Evolutionary conservation across 1,140 invertebrate genomes (phyloP), one percentile per base, ranked within the genome.

Genomic region (Drosophila virilis): DNA sequence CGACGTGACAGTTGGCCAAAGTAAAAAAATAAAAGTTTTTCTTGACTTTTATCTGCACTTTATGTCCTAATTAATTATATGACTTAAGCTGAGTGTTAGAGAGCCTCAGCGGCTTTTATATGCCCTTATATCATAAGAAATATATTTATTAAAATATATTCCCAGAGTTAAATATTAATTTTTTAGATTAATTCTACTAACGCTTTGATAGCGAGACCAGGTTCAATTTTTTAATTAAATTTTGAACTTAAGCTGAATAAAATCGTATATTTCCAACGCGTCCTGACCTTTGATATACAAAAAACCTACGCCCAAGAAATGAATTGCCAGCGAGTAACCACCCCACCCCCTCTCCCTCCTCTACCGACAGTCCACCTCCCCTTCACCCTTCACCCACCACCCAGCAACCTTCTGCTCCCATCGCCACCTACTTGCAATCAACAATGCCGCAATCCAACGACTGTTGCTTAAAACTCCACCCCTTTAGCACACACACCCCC

Each of bases 361-460:
- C 60, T 6, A 12, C 13, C 6, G 5, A 2, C 9, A 8, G 5
- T 10, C 22, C 48, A 9, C 8, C 15, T 17, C 1, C 33, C 33
- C 2, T 40, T 17, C 17, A 17, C 67, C 32, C 40, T 28, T 10
- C 7, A 28, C 28, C 4, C 17, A 42, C 3, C 22, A 22, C 22
- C 22, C 22, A 5, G 0, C 22, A 28, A 28, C 35, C 17, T 42
- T 12, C 9, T 22, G 12, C 37, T 12, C 17, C 13, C 32, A 66
- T 2, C 70, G 81, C 62, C 57, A 58, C 12, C 78, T 74, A 28
- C 67, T 74, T 42, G 80, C 73, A 72, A 75, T 74, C 71, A 74
- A 74, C 71, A 74, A 74, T 74, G 71, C 71, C 71, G 48, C 71
- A 73, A 73, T 68, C 55, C 65, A 61, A 74, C 71, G 73, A 82